Percentiles rank a stretch among this genome's conserved stretches.
Conservation (phyloP, 2,113 vertebrate genomes). For the Bothrops jararaca region DNA sequence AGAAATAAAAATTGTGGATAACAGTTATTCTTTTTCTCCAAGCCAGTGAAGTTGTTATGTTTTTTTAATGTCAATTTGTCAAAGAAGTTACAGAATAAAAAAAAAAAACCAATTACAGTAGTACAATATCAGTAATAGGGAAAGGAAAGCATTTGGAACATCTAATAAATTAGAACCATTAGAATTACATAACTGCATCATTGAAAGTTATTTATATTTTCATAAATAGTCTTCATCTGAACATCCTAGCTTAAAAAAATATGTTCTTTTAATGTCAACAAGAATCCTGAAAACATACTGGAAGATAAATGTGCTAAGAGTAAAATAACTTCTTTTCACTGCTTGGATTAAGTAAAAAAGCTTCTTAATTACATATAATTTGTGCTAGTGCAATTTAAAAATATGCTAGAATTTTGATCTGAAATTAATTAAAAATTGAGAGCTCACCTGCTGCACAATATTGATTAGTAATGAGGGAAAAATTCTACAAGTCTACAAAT, state of each 20-base stretch:
- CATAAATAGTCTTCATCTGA: neutral
- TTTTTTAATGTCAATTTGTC: neutral
- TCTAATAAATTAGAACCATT: neutral
- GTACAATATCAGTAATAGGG: neutral
- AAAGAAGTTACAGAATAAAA: neutral
- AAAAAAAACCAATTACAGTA: neutral
- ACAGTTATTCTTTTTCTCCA: neutral
- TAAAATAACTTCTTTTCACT: conserved; percentile 40
- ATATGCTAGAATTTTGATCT: conserved; percentile 33
- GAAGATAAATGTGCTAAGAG: conserved; percentile 31
- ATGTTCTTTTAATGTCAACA: conserved; percentile 1
- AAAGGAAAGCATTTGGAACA: neutral
- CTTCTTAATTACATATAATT: conserved; percentile 46
- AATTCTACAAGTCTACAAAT: neutral
- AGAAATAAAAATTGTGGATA: neutral
- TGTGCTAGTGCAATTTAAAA: conserved; percentile 43
- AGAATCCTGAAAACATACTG: conserved; percentile 26
- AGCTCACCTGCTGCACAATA: conserved; percentile 14
- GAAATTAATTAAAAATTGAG: conserved; percentile 31
- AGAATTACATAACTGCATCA: neutral
- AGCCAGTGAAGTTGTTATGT: neutral
- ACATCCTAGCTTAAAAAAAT: conserved; percentile 16
- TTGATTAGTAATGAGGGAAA: conserved; percentile 24
- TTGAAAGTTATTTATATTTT: conserved; percentile 1
- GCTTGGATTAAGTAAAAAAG: conserved; percentile 51